Conservation (phyloP, 1,140 invertebrate species). For the Babylonia areolata region DNA sequence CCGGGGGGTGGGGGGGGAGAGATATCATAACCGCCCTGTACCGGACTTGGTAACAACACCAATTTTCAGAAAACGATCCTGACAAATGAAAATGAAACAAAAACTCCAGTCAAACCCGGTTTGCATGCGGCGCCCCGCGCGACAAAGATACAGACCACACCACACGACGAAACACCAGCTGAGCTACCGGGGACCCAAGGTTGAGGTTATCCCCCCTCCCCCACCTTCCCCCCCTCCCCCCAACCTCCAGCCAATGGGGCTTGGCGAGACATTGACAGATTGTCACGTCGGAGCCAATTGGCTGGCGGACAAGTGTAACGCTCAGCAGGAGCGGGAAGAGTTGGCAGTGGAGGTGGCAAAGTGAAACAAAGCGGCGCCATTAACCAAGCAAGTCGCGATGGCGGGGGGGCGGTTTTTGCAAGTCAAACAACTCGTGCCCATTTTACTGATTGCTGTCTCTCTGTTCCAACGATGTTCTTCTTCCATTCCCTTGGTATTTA, state of each 20-base stretch:
- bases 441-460: neutral
- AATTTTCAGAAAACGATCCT: too few species aligned
- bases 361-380: neutral
- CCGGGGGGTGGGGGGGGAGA: too few species aligned
- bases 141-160: too few species aligned
- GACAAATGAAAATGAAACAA: too few species aligned
- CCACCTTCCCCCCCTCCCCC: too few species aligned
- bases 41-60: too few species aligned
- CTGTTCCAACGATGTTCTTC: neutral
- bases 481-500: neutral
- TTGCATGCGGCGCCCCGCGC: too few species aligned
- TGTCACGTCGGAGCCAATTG: neutral
- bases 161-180: too few species aligned
- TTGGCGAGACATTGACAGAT: neutral
- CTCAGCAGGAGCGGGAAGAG: neutral
- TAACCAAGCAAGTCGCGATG: neutral
- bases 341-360: neutral
- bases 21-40: too few species aligned
- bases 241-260: neutral
- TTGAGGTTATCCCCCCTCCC: too few species aligned
- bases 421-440: neutral
- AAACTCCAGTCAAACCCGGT: too few species aligned
- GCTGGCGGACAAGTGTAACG: neutral
- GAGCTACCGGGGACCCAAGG: neutral
- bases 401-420: neutral